Conservation (phyloP, 2,888 invertebrate species). For the Sphaeridia pumilis region DNA sequence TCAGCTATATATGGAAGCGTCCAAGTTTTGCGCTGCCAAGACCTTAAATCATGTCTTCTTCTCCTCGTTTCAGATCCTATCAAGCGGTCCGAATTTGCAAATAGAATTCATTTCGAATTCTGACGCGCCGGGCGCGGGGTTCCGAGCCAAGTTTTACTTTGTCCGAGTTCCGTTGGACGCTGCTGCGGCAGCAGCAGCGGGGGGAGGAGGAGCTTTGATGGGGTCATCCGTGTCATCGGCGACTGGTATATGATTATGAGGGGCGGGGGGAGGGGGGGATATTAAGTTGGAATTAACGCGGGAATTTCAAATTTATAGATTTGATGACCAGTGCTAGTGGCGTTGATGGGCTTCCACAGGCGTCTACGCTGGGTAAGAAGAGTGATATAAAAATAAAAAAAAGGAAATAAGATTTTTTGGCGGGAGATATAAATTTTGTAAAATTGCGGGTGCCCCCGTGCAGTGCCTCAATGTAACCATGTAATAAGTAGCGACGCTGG, state of each 20-base stretch:
- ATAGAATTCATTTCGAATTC: conserved; percentile 78
- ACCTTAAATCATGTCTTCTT: background rate
- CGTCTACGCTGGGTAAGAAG: conserved; percentile 32
- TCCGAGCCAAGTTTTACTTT: conserved; percentile 51
- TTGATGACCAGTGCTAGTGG: conserved; percentile 11
- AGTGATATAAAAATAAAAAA: background rate
- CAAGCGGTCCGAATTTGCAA: conserved; percentile 67
- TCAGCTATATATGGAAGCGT: too few species aligned
- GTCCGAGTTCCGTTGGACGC: conserved; percentile 27
- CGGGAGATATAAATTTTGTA: conserved; percentile 5
- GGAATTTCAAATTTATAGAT: background rate
- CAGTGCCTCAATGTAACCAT: conserved; percentile 31
- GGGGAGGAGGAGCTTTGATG: too few species aligned
- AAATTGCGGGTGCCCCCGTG: background rate
- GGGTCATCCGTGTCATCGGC: too few species aligned
- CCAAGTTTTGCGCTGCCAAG: too few species aligned
- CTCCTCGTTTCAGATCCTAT: conserved; percentile 43
- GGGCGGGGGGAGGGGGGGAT: background rate
- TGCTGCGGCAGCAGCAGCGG: too few species aligned
- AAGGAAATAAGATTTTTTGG: background rate
- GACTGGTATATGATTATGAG: too few species aligned
- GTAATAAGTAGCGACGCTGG: conserved; percentile 53
- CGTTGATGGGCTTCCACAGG: conserved; percentile 31
- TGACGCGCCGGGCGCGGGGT: conserved; percentile 63
- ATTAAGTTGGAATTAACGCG: background rate